These are phyloP conservation scores for Phoxinus phoxinus DNA, from an alignment of 2,113 vertebrate species.

Conservation along the genomic window DNA sequence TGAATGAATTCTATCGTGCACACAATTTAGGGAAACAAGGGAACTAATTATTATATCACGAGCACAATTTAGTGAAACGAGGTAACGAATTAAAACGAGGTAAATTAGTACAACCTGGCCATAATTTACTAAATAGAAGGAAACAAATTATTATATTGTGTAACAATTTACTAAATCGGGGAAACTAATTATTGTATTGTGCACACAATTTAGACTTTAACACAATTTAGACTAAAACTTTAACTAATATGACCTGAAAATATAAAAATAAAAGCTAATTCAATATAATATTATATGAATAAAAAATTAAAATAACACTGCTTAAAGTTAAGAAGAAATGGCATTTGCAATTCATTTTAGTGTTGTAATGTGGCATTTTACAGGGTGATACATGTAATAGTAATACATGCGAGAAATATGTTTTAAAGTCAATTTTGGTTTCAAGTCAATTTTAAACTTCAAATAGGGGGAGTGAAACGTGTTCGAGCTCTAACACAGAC, in stretches of 20 bases:
- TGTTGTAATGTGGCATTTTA: neutral
- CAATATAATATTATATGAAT: neutral
- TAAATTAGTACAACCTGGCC: too few relatives aligned
- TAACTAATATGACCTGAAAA: neutral
- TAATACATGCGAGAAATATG: neutral
- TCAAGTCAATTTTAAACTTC: neutral
- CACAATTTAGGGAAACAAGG: too few relatives aligned
- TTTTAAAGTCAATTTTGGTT: neutral
- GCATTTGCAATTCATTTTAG: neutral
- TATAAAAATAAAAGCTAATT: neutral
- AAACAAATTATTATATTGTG: too few relatives aligned
- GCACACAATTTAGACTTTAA: too few relatives aligned
- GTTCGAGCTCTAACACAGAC: neutral
- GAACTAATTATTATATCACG: too few relatives aligned
- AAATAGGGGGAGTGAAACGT: neutral
- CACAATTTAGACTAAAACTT: too few relatives aligned
- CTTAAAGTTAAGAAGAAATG: neutral
- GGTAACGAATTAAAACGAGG: rapidly evolving
- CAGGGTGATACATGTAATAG: neutral
- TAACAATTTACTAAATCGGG: too few relatives aligned
- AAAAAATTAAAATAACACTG: neutral
- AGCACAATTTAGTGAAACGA: too few relatives aligned
- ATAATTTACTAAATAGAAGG: too few relatives aligned
- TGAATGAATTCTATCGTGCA: too few relatives aligned
- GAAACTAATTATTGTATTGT: too few relatives aligned